Conservation (phyloP, 2,888 invertebrate genomes). For the Catocala nupta region DNA sequence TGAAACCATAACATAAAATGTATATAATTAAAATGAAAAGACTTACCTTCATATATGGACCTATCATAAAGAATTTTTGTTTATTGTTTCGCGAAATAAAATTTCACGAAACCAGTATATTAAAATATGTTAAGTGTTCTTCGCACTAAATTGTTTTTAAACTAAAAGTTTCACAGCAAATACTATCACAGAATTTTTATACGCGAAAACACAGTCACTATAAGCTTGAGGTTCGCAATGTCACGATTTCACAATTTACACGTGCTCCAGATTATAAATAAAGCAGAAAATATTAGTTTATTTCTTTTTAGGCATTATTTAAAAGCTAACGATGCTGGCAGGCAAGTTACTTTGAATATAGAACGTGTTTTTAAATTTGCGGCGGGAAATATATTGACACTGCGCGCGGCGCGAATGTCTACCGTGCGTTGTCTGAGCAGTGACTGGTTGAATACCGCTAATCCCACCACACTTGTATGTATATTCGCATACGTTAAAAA, state of each 20-base stretch:
- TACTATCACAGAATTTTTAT: conserved; percentile 79
- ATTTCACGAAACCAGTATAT: conserved; percentile 80
- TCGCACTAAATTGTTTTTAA: conserved; percentile 53
- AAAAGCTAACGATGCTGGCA: conserved; percentile 43
- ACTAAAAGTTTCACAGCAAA: conserved; percentile 75
- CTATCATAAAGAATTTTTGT: conserved; percentile 85
- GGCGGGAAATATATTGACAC: conserved; percentile 72
- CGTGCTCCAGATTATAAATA: conserved; percentile 59
- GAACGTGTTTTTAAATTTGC: conserved; percentile 70
- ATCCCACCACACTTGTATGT: conserved; percentile 77
- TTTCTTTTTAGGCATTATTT: conserved; percentile 85
- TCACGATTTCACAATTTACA: conserved; percentile 73
- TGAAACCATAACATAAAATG: conserved; percentile 21
- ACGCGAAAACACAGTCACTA: conserved; percentile 64
- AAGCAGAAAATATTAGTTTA: conserved; percentile 47
- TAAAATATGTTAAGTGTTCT: conserved; percentile 43
- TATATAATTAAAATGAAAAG: conserved; percentile 46
- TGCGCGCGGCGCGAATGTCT: conserved; percentile 72
- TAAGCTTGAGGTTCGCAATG: conserved; percentile 67
- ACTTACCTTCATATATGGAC: conserved; percentile 86
- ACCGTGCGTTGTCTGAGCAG: conserved; percentile 75
- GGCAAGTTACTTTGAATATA: conserved; percentile 56
- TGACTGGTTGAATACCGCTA: conserved; percentile 79
- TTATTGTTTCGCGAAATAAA: conserved; percentile 80
- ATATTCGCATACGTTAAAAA: conserved; percentile 84